Conservation (phyloP, 2,888 invertebrate genomes). For the Lapara coniferarum region DNA sequence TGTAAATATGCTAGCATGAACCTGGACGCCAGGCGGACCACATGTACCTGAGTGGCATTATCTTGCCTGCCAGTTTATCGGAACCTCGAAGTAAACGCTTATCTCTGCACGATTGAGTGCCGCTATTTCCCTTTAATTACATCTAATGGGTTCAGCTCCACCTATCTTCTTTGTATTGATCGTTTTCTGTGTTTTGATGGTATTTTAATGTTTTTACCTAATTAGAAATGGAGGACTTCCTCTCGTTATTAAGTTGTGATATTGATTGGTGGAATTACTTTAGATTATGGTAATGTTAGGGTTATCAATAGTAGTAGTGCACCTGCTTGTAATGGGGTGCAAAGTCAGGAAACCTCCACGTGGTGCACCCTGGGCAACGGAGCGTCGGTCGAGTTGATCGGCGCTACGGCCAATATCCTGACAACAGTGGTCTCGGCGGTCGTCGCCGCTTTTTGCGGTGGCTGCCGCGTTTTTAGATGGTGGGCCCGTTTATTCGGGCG, state of each 20-base stretch:
- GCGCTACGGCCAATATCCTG: too few species aligned
- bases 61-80: slow-evolving; percentile 11
- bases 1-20: slow-evolving; percentile 56
- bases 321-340: neutral
- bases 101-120: slow-evolving; percentile 20
- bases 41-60: slow-evolving; percentile 16
- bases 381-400: too few species aligned
- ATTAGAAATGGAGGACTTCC: slow-evolving; percentile 9
- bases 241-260: slow-evolving; percentile 15
- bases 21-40: neutral
- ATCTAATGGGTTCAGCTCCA: slow-evolving; percentile 7
- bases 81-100: neutral
- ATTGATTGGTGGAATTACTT: neutral
- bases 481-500: too few species aligned
- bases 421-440: too few species aligned
- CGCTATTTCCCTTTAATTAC: slow-evolving; percentile 20
- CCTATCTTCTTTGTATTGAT: slow-evolving; percentile 8
- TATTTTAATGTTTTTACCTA: slow-evolving; percentile 19
- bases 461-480: too few species aligned
- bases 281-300: slow-evolving; percentile 7
- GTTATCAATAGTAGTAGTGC: neutral
- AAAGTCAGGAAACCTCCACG: too few species aligned
- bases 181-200: slow-evolving; percentile 1
- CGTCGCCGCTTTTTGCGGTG: too few species aligned
- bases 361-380: too few species aligned